Conservation (phyloP, 1,140 invertebrate genomes). For the Drosophila sp. region DNA sequence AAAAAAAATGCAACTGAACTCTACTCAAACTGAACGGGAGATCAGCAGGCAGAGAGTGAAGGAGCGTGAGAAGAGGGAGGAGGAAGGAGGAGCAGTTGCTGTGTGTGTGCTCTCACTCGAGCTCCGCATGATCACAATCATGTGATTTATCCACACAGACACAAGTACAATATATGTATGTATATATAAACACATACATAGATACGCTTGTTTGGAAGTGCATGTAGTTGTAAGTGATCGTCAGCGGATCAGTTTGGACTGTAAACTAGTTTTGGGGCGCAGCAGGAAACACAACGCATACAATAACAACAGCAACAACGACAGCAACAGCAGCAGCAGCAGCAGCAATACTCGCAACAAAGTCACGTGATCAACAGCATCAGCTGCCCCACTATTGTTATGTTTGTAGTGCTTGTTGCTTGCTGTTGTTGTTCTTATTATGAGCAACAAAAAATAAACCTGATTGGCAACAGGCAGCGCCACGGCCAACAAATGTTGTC, state of each 20-base stretch:
- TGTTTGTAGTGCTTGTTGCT: constrained; percentile 2
- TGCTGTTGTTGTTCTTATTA: constrained; percentile 35
- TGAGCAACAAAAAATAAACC: constrained; percentile 41
- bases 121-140: constrained; percentile 70
- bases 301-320: constrained; percentile 5
- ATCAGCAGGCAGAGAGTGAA: constrained; percentile 4
- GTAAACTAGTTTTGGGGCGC: constrained; percentile 62
- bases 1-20: constrained; percentile 43
- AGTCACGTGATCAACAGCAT: constrained; percentile 70
- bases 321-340: constrained; percentile 21
- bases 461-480: constrained; percentile 46
- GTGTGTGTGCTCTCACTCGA: constrained; percentile 30
- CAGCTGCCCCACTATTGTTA: constrained; percentile 48
- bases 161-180: not conserved
- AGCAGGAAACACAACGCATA: constrained; percentile 23
- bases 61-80: not conserved
- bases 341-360: constrained; percentile 55
- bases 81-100: too few relatives aligned
- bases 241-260: constrained; percentile 29
- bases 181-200: not conserved
- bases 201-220: not conserved
- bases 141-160: constrained; percentile 66
- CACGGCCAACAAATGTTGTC: constrained; percentile 28
- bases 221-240: constrained; percentile 32
- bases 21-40: constrained; percentile 61